These are phyloP conservation scores for Melinopterus prodromus DNA, from an alignment of 2,888 invertebrate genomes.

Conservation along the genomic window DNA sequence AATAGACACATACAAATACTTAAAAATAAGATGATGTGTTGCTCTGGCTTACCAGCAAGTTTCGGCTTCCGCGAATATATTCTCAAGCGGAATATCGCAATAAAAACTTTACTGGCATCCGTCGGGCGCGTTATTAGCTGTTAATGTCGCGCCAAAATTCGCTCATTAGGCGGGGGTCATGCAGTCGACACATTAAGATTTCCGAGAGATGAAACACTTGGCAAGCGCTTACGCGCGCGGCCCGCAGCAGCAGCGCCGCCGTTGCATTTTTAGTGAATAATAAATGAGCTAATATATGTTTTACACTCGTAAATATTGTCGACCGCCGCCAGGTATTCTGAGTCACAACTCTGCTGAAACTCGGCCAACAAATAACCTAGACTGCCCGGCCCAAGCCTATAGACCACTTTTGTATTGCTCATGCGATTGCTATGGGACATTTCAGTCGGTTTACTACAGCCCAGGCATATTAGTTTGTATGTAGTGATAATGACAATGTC, in stretches of 20 bases:
- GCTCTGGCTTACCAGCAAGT: too few species aligned
- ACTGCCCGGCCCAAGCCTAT: neutral
- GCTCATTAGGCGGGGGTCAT: conserved; percentile 11
- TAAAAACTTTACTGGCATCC: conserved; percentile 18
- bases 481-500: too few species aligned
- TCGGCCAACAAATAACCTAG: neutral
- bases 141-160: conserved; percentile 18
- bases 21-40: too few species aligned
- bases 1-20: too few species aligned
- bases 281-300: conserved; percentile 36
- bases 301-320: conserved; percentile 9
- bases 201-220: conserved; percentile 33
- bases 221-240: conserved; percentile 24
- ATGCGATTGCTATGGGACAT: neutral
- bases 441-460: too few species aligned
- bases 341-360: neutral
- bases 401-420: neutral
- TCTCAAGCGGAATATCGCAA: neutral
- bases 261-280: conserved; percentile 36
- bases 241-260: neutral
- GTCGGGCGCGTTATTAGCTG: conserved; percentile 10
- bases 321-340: neutral
- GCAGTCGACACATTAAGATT: neutral
- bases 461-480: too few species aligned
- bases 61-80: neutral